Base-by-base conservation (phyloP, 2,113 vertebrate species). In the Phrynocephalus versicolor region DNA sequence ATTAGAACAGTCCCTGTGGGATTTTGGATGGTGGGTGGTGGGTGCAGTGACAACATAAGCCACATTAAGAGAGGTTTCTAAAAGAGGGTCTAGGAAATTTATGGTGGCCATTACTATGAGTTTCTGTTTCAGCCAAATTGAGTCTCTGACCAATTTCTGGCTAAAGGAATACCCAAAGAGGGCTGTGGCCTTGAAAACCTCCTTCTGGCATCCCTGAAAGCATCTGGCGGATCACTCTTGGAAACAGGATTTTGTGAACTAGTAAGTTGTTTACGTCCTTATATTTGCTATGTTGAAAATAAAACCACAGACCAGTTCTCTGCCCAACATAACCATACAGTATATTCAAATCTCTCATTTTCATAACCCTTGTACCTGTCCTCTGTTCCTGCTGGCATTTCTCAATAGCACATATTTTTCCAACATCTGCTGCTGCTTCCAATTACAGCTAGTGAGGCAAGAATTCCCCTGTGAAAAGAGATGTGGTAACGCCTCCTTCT, bases 341-440 rank as follows among this genome's bases (percentile, higher is more conserved):
- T n/a, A n/a, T 12, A 58, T 58, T 6, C 18, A 45, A 13, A 25
- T 21, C 14, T n/a, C 16, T 64, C 41, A 45, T 35, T 19, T 30
- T 77, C n/a, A n/a, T n/a, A n/a, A n/a, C n/a, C 19, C 21, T 70
- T 58, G 14, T 39, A 2, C 39, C 69, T 69, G 55, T 16, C 27
- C 1, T 81, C 14, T 69, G 35, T 14, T 35, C 30, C 16, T 60
- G 12, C 70, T 82, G 75, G 9, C 21, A 33, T 23, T 58, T 62
- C 30, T 77, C n/a, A 69, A 8, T 18, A 67, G 57, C 76, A 85
- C 65, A 57, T 21, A 67, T 79, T 60, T 76, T 21, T 69, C 39
- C n/a, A 72, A 77, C 30, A 75, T 35, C 57, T 82, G 64, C n/a
- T 45, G 41, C 39, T 72, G 74, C n/a, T 77, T 83, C 74, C 65